These are phyloP conservation scores for Drosophila yooni DNA, from an alignment of 2,888 invertebrate species.

Conservation along the genomic window DNA sequence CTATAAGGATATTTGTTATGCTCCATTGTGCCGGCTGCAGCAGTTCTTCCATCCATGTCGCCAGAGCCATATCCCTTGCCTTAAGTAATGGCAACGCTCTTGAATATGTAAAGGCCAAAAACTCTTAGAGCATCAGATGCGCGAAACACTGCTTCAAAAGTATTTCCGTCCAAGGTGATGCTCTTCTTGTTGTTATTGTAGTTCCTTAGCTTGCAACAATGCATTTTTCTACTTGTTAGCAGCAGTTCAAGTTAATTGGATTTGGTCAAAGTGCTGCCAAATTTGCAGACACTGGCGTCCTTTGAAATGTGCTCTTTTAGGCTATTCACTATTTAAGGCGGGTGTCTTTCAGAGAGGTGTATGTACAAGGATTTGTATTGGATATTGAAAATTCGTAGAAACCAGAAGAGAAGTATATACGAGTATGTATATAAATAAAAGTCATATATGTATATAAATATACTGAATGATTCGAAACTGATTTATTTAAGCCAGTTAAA, in stretches of 20 bases:
- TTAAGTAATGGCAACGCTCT: slow-evolving; percentile 65
- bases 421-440: too few relatives aligned
- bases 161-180: slow-evolving; percentile 56
- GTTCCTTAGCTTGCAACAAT: slow-evolving; percentile 36
- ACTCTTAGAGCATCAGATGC: slow-evolving; percentile 72
- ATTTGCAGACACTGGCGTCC: slow-evolving; percentile 44
- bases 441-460: too few relatives aligned
- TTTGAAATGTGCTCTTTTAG: slow-evolving; percentile 39
- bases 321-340: slow-evolving; percentile 5
- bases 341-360: slow-evolving; percentile 2
- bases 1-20: slow-evolving; percentile 68
- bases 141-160: slow-evolving; percentile 49
- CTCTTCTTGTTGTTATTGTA: slow-evolving; percentile 38
- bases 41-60: slow-evolving; percentile 47
- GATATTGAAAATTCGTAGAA: neutral
- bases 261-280: slow-evolving; percentile 66
- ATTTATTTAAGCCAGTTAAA: neutral
- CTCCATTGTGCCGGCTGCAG: slow-evolving; percentile 59
- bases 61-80: slow-evolving; percentile 54
- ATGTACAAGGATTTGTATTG: neutral
- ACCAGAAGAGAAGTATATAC: neutral
- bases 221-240: slow-evolving; percentile 14
- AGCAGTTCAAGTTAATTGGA: slow-evolving; percentile 77
- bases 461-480: neutral
- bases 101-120: slow-evolving; percentile 75